Percentiles rank a stretch among this genome's conserved stretches.
phyloP scores from a whole-genome alignment of 2,888 invertebrate species.

The Chloromyia formosa region DNA sequence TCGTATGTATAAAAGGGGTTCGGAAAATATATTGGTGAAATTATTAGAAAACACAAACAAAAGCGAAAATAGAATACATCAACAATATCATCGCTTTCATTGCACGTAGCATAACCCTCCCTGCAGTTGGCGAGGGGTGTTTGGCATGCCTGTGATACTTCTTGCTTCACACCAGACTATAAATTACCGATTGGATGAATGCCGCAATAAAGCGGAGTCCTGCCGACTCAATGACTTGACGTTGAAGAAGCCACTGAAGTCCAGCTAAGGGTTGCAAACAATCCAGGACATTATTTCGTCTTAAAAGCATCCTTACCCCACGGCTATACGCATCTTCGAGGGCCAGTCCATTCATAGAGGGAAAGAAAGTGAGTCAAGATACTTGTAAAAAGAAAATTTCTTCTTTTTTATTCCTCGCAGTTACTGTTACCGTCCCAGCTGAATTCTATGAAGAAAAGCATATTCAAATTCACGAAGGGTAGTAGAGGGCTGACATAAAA shows the following conservation, averaged over 20 bases:
- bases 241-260: neutral
- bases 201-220: conserved; percentile 40
- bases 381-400: neutral
- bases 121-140: neutral
- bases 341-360: conserved; percentile 4
- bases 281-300: neutral
- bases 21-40: conserved; percentile 8
- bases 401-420: neutral
- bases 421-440: neutral
- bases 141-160: neutral
- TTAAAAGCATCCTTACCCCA: conserved; percentile 3
- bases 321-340: neutral
- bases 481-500: neutral
- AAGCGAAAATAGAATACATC: neutral
- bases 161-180: conserved; percentile 13
- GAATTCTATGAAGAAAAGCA: no score
- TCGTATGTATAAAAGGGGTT: conserved; percentile 20
- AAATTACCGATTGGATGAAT: conserved; percentile 46
- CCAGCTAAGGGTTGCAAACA: neutral
- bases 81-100: conserved; percentile 15
- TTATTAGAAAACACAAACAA: conserved; percentile 22
- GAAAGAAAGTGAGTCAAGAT: conserved; percentile 15
- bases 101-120: conserved; percentile 2
- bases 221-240: conserved; percentile 21
- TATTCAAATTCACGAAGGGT: neutral